Evolutionary conservation across 2,113 vertebrate species (phyloP).

Genomic region (Anser brachyrhynchus): DNA sequence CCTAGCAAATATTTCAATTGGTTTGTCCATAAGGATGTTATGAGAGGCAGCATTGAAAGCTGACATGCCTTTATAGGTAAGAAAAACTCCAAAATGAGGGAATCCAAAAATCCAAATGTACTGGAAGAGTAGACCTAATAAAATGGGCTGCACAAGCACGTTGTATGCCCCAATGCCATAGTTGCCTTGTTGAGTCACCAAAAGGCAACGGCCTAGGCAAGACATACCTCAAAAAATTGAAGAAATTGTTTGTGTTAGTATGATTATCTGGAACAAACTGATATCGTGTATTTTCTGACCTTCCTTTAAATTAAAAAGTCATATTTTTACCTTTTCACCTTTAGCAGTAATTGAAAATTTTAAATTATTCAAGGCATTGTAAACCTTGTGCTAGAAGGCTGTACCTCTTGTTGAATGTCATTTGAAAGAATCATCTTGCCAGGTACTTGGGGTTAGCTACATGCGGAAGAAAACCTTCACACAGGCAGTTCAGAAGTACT

Average conservation of each 20-base stretch:
- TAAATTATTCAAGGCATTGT: constrained; percentile 64
- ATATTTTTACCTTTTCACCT: constrained; percentile 39
- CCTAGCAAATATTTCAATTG: neutral
- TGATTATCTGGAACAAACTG: constrained; percentile 9
- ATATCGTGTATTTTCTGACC: neutral
- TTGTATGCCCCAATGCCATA: neutral
- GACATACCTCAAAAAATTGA: neutral
- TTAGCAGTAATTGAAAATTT: constrained; percentile 44
- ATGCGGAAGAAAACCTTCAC: neutral
- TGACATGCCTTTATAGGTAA: neutral
- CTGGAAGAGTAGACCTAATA: neutral
- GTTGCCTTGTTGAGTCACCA: neutral
- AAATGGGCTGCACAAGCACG: neutral
- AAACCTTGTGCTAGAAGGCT: constrained; percentile 53
- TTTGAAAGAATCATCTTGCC: constrained; percentile 39
- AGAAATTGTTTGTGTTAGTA: neutral
- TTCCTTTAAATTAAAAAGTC: neutral
- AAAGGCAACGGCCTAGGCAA: neutral
- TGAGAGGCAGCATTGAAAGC: neutral
- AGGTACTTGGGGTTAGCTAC: neutral
- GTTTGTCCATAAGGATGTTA: neutral
- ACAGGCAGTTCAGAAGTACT: neutral
- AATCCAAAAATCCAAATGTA: neutral
- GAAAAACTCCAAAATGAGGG: neutral
- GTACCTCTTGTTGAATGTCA: constrained; percentile 47